Percentiles rank a stretch among this genome's conserved stretches.
phyloP scores from a whole-genome alignment of 2,113 vertebrate genomes.

The Sitta europaea region DNA sequence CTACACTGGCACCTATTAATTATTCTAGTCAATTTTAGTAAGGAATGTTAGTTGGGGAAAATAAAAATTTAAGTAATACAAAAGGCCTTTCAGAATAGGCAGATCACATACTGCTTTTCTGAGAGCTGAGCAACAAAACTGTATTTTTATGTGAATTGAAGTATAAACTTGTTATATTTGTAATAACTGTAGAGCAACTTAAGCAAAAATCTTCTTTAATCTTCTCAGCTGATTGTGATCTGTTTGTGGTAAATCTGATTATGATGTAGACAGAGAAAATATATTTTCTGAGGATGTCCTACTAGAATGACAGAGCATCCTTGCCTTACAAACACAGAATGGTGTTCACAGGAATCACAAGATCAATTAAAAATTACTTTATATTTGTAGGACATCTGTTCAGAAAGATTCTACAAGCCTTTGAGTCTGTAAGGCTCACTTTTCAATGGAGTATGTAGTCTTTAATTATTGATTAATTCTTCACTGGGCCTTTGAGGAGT shows the following conservation, averaged over 20 bases:
- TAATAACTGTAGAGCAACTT: not conserved
- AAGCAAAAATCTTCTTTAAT: not conserved
- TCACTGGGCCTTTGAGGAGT: not conserved
- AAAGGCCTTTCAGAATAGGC: not conserved
- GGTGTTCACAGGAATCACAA: not conserved
- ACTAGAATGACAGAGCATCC: not conserved
- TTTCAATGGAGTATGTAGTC: not conserved
- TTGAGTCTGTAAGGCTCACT: not conserved
- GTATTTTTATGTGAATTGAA: not conserved
- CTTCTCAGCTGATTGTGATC: not conserved
- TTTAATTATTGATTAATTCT: not conserved
- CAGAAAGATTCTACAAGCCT: not conserved
- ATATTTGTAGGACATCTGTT: not conserved
- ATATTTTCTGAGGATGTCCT: not conserved
- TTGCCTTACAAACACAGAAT: not conserved
- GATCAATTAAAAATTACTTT: not conserved
- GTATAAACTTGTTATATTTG: not conserved
- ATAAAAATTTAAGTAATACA: not conserved
- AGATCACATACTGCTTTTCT: not conserved
- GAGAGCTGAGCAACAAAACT: fast-evolving
- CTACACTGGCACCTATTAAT: not conserved
- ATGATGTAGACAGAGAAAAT: not conserved
- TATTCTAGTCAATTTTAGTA: not conserved
- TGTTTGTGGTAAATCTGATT: not conserved
- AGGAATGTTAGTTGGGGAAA: not conserved